Conservation (phyloP, 2,797 vertebrate genomes). For the Gadopsis bispinosus region DNA sequence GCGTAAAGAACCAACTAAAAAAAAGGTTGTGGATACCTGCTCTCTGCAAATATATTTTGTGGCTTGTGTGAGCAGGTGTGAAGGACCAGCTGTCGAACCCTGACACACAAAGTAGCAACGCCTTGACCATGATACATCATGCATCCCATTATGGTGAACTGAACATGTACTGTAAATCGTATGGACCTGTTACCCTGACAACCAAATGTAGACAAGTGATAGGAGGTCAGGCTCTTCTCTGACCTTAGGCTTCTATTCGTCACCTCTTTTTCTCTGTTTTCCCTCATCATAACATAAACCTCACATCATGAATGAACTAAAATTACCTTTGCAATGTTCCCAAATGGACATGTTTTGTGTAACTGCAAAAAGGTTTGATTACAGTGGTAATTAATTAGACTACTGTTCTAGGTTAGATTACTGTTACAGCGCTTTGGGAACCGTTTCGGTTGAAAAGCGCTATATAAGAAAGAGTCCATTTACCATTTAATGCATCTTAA, state of each 20-base stretch:
- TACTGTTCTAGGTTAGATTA: no score
- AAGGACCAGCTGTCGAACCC: neutral
- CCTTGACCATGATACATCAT: neutral
- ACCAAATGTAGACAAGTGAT: neutral
- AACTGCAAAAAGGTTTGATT: neutral
- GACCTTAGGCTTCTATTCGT: neutral
- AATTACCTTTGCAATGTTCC: neutral
- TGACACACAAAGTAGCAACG: neutral
- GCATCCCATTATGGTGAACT: neutral
- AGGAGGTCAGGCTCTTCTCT: neutral
- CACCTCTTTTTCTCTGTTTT: neutral
- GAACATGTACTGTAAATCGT: neutral
- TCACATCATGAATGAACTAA: neutral
- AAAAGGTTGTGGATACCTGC: neutral
- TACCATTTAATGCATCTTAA: neutral
- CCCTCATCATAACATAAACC: neutral
- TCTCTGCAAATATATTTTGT: neutral
- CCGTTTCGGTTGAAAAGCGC: no score
- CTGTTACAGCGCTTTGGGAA: no score
- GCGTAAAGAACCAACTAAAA: neutral
- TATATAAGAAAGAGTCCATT: no score
- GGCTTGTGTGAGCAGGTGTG: neutral
- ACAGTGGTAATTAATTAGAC: no score
- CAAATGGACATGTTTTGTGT: neutral
- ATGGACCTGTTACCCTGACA: slow-evolving; percentile 4